Evolutionary conservation across 2,113 vertebrate species (phyloP), one percentile per base, ranked within the genome.

Genomic region (Bubo bubo): DNA sequence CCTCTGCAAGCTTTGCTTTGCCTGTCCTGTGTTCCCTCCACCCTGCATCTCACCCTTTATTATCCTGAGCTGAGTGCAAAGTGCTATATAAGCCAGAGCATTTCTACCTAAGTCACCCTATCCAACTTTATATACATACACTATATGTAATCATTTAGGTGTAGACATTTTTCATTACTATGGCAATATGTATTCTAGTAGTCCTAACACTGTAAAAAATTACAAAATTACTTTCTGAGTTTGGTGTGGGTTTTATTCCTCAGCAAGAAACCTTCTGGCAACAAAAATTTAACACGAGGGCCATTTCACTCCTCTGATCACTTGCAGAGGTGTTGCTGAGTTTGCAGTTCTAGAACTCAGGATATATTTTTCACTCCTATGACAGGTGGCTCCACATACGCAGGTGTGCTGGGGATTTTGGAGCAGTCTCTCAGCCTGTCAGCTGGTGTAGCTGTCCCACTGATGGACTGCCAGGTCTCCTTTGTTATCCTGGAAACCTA

Each of bases 381-480:
- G 96, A 96, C 97, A 98, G 94, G 97, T 96, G 91, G 86, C 62
- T 91, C 41, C 43, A 50, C 60, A 77, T 5, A 82, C 15, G 86
- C 95, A 97, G 94, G 91, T 96, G 88, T 90, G 63, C 49, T 90
- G 74, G 79, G 73, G 26, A 90, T 77, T 88, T 70, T n/a, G 66
- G 16, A 74, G 73, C 73, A 94, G 76, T 76, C 88, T 95, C 59
- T 96, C 92, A 93, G 41, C 43, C 89, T 97, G 87, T 96, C 97
- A 97, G 64, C 60, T 81, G 89, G 58, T 72, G 26, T 24, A 23
- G 72, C 10, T 49, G 1, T 90, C 97, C 95, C 45, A 86, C 77
- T 96, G 94, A 70, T 82, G 96, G 95, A 95, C 39, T 88, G 74
- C 79, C 58, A 88, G 79, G 14, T 45, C 77, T 39, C 63, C 37